A percentile compares a stretch with the other conserved stretches of the same genome.
These are phyloP conservation scores for Nymphalis polychloros DNA, from an alignment of 2,888 invertebrate genomes.

Conservation along the genomic window DNA sequence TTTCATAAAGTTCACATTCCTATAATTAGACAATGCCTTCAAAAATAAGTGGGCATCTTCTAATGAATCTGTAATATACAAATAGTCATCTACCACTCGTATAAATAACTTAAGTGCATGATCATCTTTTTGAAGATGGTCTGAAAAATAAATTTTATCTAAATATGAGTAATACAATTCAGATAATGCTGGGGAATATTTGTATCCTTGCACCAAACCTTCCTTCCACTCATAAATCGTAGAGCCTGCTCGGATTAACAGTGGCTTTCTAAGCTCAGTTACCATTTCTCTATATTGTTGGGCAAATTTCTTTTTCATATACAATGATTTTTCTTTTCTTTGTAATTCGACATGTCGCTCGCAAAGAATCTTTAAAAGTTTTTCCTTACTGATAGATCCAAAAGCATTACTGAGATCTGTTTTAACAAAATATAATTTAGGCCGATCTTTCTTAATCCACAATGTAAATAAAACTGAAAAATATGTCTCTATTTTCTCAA, in stretches of 20 bases:
- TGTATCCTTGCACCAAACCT: slow-evolving; percentile 76
- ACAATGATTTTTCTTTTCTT: slow-evolving; percentile 52
- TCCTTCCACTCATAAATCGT: slow-evolving; percentile 73
- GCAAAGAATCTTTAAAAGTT: slow-evolving; percentile 59
- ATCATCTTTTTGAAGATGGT: slow-evolving; percentile 48
- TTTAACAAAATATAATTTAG: slow-evolving; percentile 73
- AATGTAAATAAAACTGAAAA: slow-evolving; percentile 52
- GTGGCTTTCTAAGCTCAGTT: slow-evolving; percentile 62
- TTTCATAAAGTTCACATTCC: slow-evolving; percentile 71
- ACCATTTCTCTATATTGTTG: slow-evolving; percentile 63
- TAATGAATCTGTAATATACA: slow-evolving; percentile 71
- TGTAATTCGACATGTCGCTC: slow-evolving; percentile 56
- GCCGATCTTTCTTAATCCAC: slow-evolving; percentile 61
- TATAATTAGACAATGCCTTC: slow-evolving; percentile 60
- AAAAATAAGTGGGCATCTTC: slow-evolving; percentile 64
- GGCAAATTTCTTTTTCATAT: slow-evolving; percentile 57
- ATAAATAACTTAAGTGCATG: slow-evolving; percentile 59
- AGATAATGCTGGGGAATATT: slow-evolving; percentile 75
- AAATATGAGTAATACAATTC: slow-evolving; percentile 71
- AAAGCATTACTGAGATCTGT: slow-evolving; percentile 76
- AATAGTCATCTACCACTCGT: slow-evolving; percentile 76
- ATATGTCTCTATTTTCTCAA: slow-evolving; percentile 56
- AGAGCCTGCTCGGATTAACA: slow-evolving; percentile 70
- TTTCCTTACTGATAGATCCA: slow-evolving; percentile 68
- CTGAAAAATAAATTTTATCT: slow-evolving; percentile 61